Evolutionary conservation across 2,888 invertebrate genomes (phyloP), one percentile per base, ranked within the genome.

Genomic region (Caenorhabditis plicata): DNA sequence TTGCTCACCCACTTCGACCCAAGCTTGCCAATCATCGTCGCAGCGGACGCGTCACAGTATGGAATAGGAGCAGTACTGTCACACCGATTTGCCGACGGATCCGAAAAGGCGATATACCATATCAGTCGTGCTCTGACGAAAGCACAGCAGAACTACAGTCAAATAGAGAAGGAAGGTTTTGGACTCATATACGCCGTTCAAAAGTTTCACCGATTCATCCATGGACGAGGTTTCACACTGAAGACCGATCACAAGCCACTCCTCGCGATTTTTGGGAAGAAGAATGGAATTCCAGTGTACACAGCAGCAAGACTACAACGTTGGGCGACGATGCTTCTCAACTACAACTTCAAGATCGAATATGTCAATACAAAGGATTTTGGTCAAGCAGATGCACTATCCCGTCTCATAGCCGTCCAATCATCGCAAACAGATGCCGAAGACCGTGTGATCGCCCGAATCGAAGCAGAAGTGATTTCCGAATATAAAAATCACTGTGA

Each of bases 181-280:
- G 78, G 74, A 1, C 71, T 81, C 1, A 69, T 82, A 5, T 82
- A 72, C 72, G 81, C 81, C 3, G 60, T 82, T 0, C 44, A 74
- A 13, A 82, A 82, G 53, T 84, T 82, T 52, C 53, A 81, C 20
- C 80, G 79, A 0, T 85, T 82, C 53, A 62, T 85, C 0, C 81
- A 82, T 44, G 80, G 81, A 0, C 31, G 73, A 4, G 40, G 65
- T 0, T 81, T 83, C 19, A 62, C 62, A 0, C 68, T 84, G 0
- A 57, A 78, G 4, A 83, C 82, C 0, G 85, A 85, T 53, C 85
- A 84, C 49, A 81, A 83, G 52, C 82, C 84, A 0, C 69, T 85
- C 27, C 81, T 82, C 77, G 85, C 83, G 9, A 66, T 66, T 4
- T 71, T 57, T 32, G 71, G 66, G 2, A 36, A 41, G 0, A 68